Percentiles rank a stretch among this genome's conserved stretches.
Evolutionary conservation across 1,140 invertebrate genomes (phyloP).

Genomic region (Thaumatotibia leucotreta): DNA sequence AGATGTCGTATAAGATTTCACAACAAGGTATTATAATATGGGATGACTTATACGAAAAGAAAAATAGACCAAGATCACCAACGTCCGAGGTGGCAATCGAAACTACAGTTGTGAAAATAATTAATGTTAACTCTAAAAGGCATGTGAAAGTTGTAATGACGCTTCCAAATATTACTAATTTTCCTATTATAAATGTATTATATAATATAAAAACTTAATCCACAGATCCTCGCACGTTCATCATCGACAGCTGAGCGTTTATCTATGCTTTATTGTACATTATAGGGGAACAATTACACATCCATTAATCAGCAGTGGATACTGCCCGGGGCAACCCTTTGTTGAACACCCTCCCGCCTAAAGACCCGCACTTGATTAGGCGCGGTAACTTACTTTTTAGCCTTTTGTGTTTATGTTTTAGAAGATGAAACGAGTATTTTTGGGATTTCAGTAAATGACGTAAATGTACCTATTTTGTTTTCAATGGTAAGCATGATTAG

Average conservation of each 20-base stretch:
- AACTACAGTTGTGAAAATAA: too few relatives aligned
- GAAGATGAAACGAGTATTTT: conserved; percentile 11
- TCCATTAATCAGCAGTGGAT: conserved; percentile 56
- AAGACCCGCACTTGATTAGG: conserved; percentile 46
- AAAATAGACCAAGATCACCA: too few relatives aligned
- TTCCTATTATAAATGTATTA: too few relatives aligned
- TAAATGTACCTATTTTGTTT: neutral
- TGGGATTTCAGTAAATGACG: neutral
- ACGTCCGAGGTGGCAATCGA: too few relatives aligned
- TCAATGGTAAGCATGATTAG: too few relatives aligned
- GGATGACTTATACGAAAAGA: too few relatives aligned
- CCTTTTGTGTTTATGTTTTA: conserved; percentile 18
- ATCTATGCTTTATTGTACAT: conserved; percentile 58
- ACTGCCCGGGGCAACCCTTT: conserved; percentile 45
- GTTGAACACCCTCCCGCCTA: conserved; percentile 36
- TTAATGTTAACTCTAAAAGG: too few relatives aligned
- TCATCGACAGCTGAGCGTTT: conserved; percentile 26
- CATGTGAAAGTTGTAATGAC: too few relatives aligned
- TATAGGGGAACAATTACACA: conserved; percentile 66
- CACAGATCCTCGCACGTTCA: neutral
- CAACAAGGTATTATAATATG: too few relatives aligned
- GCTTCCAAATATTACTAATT: too few relatives aligned
- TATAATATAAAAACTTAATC: neutral
- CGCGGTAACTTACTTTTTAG: conserved; percentile 27
- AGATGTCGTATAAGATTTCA: too few relatives aligned